Percentiles rank a stretch among this genome's conserved stretches.
Conservation (phyloP, 2,113 vertebrate species). For the Ailuropoda melanoleuca region DNA sequence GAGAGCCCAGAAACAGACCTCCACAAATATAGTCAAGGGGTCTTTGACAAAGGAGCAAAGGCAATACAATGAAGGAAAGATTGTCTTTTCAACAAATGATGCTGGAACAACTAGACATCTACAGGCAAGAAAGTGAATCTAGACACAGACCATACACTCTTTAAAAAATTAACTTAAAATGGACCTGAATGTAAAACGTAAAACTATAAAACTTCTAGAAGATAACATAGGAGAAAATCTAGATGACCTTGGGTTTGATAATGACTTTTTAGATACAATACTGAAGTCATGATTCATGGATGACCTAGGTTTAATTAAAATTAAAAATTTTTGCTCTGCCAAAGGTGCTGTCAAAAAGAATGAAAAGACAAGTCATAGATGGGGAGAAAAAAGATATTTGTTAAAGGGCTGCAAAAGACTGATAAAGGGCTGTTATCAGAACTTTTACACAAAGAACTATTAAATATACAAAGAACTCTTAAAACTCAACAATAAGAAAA, state of each 20-base stretch:
- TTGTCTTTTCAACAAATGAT: not conserved
- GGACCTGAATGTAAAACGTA: not conserved
- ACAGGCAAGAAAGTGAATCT: not conserved
- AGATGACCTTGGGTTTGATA: not conserved
- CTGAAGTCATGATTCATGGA: not conserved
- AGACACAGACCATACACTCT: not conserved
- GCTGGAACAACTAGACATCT: not conserved
- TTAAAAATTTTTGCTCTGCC: not conserved
- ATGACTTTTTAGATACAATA: not conserved
- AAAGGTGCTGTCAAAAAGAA: not conserved
- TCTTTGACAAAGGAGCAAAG: not conserved
- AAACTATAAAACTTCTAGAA: not conserved
- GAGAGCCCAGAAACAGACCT: not conserved
- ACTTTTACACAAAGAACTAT: too few species aligned
- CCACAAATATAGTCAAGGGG: not conserved
- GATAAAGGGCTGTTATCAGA: not conserved
- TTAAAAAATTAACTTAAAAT: slow-evolving; percentile 3
- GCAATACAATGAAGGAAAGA: not conserved
- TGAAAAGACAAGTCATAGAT: not conserved
- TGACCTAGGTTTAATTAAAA: not conserved
- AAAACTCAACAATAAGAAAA: not conserved
- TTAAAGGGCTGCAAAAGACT: not conserved
- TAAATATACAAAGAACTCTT: not conserved
- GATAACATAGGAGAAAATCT: not conserved
- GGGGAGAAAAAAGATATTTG: not conserved